Base-by-base conservation (phyloP, 1,140 invertebrate genomes). In the Drosophila takahashii region DNA sequence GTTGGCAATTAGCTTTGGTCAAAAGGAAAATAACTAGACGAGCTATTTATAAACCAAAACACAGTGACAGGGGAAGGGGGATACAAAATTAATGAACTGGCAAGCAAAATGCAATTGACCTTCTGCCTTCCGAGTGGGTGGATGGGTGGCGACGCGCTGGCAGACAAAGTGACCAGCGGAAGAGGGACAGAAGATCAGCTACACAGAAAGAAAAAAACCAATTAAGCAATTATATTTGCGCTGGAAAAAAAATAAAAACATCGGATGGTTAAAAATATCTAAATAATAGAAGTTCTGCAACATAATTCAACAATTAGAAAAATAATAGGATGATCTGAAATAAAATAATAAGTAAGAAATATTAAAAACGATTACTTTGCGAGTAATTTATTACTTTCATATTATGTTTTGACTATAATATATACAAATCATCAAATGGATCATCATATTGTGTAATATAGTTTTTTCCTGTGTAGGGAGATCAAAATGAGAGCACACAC, bases 91-190 rank as follows among this genome's bases (percentile, higher is more conserved):
- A 87, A 86, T 86, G 83, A 83, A 86, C 83, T 87, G 83, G 61
- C 83, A 76, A 65, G 70, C 75, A 48, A 86, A 86, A 79, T 86
- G 83, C 83, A 86, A 86, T 86, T 86, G 81, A 86, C 81, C 81
- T 86, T 86, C 81, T 81, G 74, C 62, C 67, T 59, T 22, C 37
- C 61, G 75, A 69, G 83, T 83, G 83, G 75, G 58, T 83, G 81
- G 69, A 47, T 77, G 44, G 60, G 52, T 56, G 42, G 26, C 69
- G 37, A 48, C 18, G 41, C 54, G 58, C 67, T 69, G 73, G 41
- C 72, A 84, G 77, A 85, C 77, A 73, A 60, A 57, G 45, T 85
- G 77, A 80, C 81, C 81, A 70, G 69, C 41, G 34, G 22, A 22
- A 36, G 47, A 42, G 26, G 41, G 26, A 50, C 26, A 34, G 16